phyloP scores from a whole-genome alignment of 1,140 invertebrate genomes.

The Trichogramma pretiosum region DNA sequence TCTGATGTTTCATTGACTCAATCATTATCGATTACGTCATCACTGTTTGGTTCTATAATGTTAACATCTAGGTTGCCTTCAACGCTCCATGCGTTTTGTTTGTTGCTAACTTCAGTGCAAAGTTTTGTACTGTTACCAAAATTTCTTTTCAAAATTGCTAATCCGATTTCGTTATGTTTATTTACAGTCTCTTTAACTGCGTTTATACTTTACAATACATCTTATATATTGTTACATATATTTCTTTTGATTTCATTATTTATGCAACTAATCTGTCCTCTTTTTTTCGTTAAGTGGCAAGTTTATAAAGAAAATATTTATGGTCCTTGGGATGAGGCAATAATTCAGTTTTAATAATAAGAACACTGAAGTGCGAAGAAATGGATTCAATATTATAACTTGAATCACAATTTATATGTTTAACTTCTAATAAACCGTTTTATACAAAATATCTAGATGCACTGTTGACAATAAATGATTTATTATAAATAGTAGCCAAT shows the following conservation, averaged over 20 bases:
- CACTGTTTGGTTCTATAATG: constrained; percentile 88
- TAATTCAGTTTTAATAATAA: constrained; percentile 39
- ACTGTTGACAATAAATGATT: no score
- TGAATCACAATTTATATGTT: no score
- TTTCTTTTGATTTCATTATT: constrained; percentile 56
- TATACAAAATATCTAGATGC: no score
- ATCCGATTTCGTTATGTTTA: constrained; percentile 30
- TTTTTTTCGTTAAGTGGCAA: constrained; percentile 72
- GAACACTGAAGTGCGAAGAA: no score
- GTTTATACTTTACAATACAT: constrained; percentile 50
- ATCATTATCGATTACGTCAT: constrained; percentile 80
- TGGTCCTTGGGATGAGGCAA: constrained; percentile 92
- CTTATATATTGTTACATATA: constrained; percentile 48
- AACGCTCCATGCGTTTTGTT: constrained; percentile 76
- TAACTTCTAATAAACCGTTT: no score
- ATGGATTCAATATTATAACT: no score
- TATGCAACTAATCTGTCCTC: constrained; percentile 67
- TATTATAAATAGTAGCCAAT: no score
- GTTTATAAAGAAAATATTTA: constrained; percentile 87
- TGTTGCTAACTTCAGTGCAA: constrained; percentile 76
- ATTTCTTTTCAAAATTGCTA: constrained; percentile 47
- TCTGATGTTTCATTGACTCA: constrained; percentile 72
- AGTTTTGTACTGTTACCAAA: constrained; percentile 84
- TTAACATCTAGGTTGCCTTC: constrained; percentile 81
- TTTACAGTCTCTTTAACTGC: constrained; percentile 34